A percentile compares a stretch with the other conserved stretches of the same genome.
phyloP scores from a whole-genome alignment of 2,888 invertebrate species.

The Dastarcus helophoroides region DNA sequence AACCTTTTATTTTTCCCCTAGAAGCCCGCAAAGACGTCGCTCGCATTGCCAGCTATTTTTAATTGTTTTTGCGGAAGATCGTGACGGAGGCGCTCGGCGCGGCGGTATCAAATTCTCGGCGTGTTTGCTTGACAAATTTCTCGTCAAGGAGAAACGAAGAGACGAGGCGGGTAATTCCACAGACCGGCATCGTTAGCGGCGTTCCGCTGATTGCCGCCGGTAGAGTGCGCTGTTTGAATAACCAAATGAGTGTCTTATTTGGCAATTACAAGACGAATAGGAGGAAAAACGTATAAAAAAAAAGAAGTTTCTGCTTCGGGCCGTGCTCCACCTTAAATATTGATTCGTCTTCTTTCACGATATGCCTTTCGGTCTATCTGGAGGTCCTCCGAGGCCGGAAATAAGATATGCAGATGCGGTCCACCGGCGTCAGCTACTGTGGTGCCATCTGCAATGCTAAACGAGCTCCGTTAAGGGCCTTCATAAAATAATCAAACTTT shows the following conservation, averaged over 20 bases:
- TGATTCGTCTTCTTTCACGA: neutral
- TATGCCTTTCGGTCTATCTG: conserved; percentile 14
- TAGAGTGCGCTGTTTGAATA: conserved; percentile 21
- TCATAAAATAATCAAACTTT: neutral
- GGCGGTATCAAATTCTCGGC: neutral
- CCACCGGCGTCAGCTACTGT: conserved; percentile 16
- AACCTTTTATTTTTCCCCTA: no score
- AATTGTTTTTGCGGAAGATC: no score
- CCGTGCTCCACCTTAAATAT: neutral
- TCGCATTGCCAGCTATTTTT: no score
- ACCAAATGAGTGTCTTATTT: conserved; percentile 25
- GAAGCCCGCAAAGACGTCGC: no score
- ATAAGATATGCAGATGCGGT: conserved; percentile 25
- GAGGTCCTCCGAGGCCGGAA: conserved; percentile 18
- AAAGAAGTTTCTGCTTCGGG: conserved; percentile 10
- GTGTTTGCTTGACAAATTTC: conserved; percentile 1
- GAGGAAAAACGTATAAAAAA: conserved; percentile 20
- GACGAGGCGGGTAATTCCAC: conserved; percentile 12
- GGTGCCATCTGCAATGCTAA: conserved; percentile 25
- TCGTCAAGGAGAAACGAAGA: neutral
- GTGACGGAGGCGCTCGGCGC: no score
- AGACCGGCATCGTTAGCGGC: conserved; percentile 17
- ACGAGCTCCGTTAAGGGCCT: neutral
- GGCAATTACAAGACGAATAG: conserved; percentile 21
- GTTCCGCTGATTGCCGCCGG: conserved; percentile 16